A percentile compares a stretch with the other conserved stretches of the same genome.
These are phyloP conservation scores for Ammodytes dubius DNA, from an alignment of 2,113 vertebrate species.

Conservation along the genomic window DNA sequence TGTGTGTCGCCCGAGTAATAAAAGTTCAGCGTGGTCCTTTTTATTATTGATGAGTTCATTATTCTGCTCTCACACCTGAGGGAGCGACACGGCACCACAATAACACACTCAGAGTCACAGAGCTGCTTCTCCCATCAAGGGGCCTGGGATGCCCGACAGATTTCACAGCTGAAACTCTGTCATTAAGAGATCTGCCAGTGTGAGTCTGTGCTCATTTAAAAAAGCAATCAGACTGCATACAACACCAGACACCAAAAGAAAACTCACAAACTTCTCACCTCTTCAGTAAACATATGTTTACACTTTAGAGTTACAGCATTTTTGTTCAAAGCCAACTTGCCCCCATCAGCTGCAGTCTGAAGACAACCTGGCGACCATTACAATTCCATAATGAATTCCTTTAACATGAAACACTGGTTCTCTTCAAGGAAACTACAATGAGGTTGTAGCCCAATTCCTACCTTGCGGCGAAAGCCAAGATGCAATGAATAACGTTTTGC, in stretches of 20 bases:
- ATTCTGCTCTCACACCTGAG: not conserved
- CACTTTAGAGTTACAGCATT: not conserved
- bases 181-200: not conserved
- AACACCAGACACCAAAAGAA: not conserved
- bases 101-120: not conserved
- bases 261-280: too few species aligned
- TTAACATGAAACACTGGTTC: too few species aligned
- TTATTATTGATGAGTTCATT: slow-evolving; percentile 3
- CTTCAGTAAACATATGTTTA: too few species aligned
- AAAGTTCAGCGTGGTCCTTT: not conserved
- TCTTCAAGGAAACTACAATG: too few species aligned
- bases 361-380: not conserved
- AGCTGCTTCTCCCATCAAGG: not conserved
- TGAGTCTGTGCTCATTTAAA: not conserved
- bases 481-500: too few species aligned
- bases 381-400: too few species aligned
- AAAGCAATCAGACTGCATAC: not conserved
- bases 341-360: not conserved
- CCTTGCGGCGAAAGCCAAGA: too few species aligned
- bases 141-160: not conserved
- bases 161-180: not conserved
- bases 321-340: not conserved
- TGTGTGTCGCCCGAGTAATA: not conserved
- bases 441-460: too few species aligned
- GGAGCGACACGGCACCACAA: not conserved